phyloP scores from a whole-genome alignment of 2,888 invertebrate genomes.

The Cecidostiba fungosa region DNA sequence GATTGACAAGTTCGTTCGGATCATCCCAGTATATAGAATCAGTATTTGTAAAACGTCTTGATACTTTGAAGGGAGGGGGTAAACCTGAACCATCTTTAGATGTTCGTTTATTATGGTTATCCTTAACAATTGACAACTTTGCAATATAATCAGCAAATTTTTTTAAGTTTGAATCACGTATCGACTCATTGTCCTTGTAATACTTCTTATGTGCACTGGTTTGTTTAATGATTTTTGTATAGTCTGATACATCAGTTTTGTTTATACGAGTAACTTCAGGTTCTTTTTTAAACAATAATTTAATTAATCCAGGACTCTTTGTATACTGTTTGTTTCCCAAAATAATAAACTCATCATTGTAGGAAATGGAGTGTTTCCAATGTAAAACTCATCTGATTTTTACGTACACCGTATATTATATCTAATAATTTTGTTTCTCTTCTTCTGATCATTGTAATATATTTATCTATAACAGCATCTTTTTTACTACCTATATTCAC shows the following conservation, averaged over 20 bases:
- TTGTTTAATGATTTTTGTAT: background rate
- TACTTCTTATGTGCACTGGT: constrained; percentile 8
- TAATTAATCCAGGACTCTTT: background rate
- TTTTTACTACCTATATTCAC: no score
- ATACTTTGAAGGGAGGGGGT: background rate
- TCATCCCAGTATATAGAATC: background rate
- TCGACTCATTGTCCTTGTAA: background rate
- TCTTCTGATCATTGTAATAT: no score
- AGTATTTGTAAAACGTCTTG: background rate
- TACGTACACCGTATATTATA: no score
- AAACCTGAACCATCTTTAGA: background rate
- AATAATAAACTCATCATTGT: no score
- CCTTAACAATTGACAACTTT: no score
- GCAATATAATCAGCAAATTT: no score
- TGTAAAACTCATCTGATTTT: no score
- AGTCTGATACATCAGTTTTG: background rate
- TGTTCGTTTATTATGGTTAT: background rate
- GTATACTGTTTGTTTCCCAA: background rate
- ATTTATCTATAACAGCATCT: no score
- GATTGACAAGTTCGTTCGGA: background rate
- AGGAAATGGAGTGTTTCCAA: no score
- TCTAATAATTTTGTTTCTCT: no score
- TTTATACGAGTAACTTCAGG: background rate
- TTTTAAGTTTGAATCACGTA: background rate
- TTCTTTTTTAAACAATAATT: background rate